Evolutionary conservation across 2,797 vertebrate genomes (phyloP).

Genomic region (Falco peregrinus): DNA sequence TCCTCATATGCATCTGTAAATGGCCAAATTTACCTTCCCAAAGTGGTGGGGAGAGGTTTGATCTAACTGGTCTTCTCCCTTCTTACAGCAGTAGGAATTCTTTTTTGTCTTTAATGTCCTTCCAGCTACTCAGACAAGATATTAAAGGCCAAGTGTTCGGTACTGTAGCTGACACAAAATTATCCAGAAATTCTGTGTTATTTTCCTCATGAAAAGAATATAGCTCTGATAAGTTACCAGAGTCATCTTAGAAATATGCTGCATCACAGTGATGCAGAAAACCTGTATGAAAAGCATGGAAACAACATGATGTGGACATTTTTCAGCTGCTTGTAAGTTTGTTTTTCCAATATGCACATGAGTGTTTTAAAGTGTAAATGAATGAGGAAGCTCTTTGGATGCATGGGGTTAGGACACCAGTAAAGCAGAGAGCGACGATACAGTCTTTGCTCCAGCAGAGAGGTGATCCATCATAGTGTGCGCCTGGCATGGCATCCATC

Average conservation of each 20-base stretch:
- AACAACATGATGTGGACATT: not conserved
- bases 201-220: not conserved
- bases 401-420: rapidly evolving
- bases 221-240: not conserved
- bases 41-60: not conserved
- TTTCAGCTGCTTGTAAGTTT: not conserved
- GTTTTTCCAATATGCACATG: not conserved
- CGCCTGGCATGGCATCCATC: not conserved
- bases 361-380: not conserved
- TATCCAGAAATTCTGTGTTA: not conserved
- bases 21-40: not conserved
- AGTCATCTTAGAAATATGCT: not conserved
- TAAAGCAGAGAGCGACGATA: not conserved
- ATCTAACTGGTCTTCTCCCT: not conserved
- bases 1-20: not conserved
- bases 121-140: not conserved
- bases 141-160: not conserved
- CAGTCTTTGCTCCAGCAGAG: not conserved
- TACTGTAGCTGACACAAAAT: not conserved
- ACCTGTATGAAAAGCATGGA: not conserved
- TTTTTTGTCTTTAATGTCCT: not conserved
- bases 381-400: not conserved
- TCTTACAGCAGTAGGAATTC: not conserved
- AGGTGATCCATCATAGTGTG: not conserved
- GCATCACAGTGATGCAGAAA: not conserved